Conservation (phyloP, 2,888 invertebrate genomes). For the Synanthedon formicaeformis region DNA sequence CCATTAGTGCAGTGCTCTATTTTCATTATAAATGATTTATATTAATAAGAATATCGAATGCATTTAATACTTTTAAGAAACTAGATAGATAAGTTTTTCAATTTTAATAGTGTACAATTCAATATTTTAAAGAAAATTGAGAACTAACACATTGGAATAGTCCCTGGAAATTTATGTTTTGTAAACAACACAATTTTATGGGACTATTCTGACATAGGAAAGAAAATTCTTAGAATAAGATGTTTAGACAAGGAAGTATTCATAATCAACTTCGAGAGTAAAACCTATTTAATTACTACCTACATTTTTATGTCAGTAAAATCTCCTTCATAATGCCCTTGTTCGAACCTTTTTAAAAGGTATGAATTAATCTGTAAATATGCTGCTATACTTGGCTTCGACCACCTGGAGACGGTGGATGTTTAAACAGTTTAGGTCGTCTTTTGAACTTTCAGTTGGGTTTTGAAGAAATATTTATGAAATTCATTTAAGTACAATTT, state of each 20-base stretch:
- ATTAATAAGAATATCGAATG: constrained; percentile 22
- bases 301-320: too few species aligned
- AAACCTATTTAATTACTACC: too few species aligned
- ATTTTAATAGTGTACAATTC: constrained; percentile 35
- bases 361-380: too few species aligned
- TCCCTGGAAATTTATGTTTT: constrained; percentile 38
- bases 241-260: too few species aligned
- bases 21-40: constrained; percentile 18
- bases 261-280: background rate
- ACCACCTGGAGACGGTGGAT: too few species aligned
- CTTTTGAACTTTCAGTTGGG: constrained; percentile 68
- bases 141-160: constrained; percentile 45
- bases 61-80: constrained; percentile 40
- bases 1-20: constrained; percentile 21
- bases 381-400: too few species aligned
- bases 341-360: too few species aligned
- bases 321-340: too few species aligned
- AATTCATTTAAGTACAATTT: background rate
- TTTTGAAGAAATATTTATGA: constrained; percentile 45
- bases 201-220: constrained; percentile 56
- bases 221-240: too few species aligned
- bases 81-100: background rate
- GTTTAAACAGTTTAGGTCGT: constrained; percentile 3
- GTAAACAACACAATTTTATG: constrained; percentile 24
- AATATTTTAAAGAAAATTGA: background rate